Base-by-base conservation (phyloP, 2,797 vertebrate species). In the Lepus townsendii region DNA sequence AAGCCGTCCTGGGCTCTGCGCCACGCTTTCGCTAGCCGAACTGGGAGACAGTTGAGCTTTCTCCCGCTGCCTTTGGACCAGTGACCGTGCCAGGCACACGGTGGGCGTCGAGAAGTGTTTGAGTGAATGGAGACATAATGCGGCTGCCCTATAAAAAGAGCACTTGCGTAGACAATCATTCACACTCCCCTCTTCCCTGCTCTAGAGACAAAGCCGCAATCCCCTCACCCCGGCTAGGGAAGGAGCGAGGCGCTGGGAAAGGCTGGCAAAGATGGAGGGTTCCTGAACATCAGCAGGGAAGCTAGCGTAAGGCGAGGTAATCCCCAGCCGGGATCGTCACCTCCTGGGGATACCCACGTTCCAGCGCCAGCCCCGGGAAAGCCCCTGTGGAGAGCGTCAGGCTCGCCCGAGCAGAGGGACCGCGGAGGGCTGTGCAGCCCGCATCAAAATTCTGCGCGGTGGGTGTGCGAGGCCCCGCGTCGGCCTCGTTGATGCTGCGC, bases 361-460 rank as follows among this genome's bases (percentile, higher is more conserved):
- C 52, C 77, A 9, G 9, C 1, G 0, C 1, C 5, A 80, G 63
- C 22, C 47, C 4, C 3, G 60, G 77, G n/a, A 32, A 83, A 27
- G 12, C 3, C 35, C 38, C 26, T 1, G 27, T 27, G 68, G 54
- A n/a, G 50, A 76, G 65, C 85, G 47, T 32, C 16, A 0, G 30
- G 30, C 22, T 0, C 14, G 35, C 26, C 63, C 4, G 14, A 1
- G 16, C 11, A 42, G 5, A 32, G 20, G 14, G 20, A 35, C 3
- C 19, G 60, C 27, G 0, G 69, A 66, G 20, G 32, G 54, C 35
- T 9, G 11, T 0, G 19, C 32, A 17, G 69, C 50, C 27, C 0
- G 27, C 32, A 14, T 3, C 2, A 2, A 0, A 42, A 32, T 77
- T 57, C 77, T 30, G 17, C 1, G 1, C 9, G 0, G 66, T 10